Conservation (phyloP, 2,888 invertebrate species). For the Mayetiola destructor region DNA sequence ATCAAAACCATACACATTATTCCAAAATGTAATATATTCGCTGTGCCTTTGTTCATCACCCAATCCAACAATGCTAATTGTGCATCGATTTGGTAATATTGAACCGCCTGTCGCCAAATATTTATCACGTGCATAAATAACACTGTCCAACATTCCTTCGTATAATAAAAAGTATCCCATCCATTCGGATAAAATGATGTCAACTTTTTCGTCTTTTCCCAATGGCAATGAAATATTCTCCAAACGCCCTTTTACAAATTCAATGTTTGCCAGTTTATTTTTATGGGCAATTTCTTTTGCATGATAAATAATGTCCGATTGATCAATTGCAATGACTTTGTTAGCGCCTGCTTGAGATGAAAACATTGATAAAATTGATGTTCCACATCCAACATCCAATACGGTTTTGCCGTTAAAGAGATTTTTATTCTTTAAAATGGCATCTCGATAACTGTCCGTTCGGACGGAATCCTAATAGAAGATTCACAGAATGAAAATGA, state of each 20-base stretch:
- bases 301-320: conserved; percentile 88
- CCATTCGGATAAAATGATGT: conserved; percentile 94
- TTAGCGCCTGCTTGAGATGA: conserved; percentile 87
- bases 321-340: conserved; percentile 84
- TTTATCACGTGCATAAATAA: conserved; percentile 74
- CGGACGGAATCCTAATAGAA: conserved; percentile 54
- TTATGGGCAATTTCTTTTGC: conserved; percentile 78
- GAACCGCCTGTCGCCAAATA: conserved; percentile 60
- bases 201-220: conserved; percentile 77
- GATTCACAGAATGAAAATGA: background rate
- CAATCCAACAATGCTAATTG: conserved; percentile 64
- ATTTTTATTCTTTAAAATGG: conserved; percentile 58
- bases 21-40: conserved; percentile 72
- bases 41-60: conserved; percentile 58
- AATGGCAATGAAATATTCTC: conserved; percentile 64
- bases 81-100: conserved; percentile 72
- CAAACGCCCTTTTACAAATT: conserved; percentile 68
- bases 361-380: conserved; percentile 96
- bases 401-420: conserved; percentile 62
- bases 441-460: conserved; percentile 75
- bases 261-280: conserved; percentile 44
- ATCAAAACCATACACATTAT: conserved; percentile 83
- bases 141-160: conserved; percentile 93
- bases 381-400: conserved; percentile 94
- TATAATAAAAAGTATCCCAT: conserved; percentile 96